Conservation (phyloP, 1,140 invertebrate species). For the Episyrphus balteatus region DNA sequence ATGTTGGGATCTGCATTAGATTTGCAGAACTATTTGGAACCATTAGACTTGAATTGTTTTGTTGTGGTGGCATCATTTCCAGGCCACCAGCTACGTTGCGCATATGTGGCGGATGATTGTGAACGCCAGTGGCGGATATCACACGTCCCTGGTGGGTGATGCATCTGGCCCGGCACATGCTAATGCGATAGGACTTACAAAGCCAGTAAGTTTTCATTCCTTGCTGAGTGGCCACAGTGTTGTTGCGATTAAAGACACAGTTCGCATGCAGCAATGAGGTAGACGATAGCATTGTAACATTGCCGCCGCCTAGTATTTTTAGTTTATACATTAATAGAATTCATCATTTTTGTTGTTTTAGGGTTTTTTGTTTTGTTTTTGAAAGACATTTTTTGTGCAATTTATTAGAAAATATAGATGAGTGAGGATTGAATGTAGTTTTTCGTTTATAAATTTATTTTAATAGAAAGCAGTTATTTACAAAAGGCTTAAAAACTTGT, state of each 20-base stretch:
- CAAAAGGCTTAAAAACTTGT: neutral
- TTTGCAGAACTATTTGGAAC: neutral
- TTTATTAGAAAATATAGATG: neutral
- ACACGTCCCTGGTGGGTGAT: conserved; percentile 35
- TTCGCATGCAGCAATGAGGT: conserved; percentile 36
- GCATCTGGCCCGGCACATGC: conserved; percentile 35
- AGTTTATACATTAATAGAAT: neutral
- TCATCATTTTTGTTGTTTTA: neutral
- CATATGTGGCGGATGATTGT: conserved; percentile 36
- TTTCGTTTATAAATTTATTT: neutral
- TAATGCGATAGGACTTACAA: conserved; percentile 36
- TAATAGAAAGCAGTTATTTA: neutral
- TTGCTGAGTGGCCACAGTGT: conserved; percentile 36
- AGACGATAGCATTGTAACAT: conserved; percentile 35
- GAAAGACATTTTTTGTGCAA: neutral
- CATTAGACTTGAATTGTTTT: conserved; percentile 11
- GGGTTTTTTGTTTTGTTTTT: neutral
- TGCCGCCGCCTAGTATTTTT: conserved; percentile 22
- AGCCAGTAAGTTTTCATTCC: conserved; percentile 38
- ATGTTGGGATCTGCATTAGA: neutral
- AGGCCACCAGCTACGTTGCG: conserved; percentile 11
- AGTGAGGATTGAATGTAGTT: neutral
- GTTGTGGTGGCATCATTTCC: neutral
- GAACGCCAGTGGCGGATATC: conserved; percentile 34
- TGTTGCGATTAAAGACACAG: conserved; percentile 36